phyloP scores from a whole-genome alignment of 2,888 invertebrate genomes.

The Acleris holmiana region DNA sequence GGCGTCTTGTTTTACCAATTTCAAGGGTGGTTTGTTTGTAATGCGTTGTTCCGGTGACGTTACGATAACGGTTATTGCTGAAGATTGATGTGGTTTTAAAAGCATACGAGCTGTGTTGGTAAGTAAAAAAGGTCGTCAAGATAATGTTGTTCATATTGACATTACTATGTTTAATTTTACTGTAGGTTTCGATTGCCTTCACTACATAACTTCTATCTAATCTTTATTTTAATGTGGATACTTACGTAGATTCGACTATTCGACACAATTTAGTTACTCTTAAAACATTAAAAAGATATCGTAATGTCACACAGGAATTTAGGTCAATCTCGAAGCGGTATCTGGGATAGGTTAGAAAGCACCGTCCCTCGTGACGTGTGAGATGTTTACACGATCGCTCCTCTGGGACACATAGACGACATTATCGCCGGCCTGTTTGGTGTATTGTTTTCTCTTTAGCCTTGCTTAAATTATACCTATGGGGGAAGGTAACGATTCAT shows the following conservation, averaged over 20 bases:
- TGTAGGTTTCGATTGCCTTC: no score
- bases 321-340: conserved; percentile 16
- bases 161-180: not conserved
- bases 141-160: conserved; percentile 1
- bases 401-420: not conserved
- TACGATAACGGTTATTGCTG: conserved; percentile 48
- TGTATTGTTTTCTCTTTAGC: conserved; percentile 15
- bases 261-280: no score
- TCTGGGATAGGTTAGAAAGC: conserved; percentile 22
- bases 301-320: not conserved
- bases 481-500: not conserved
- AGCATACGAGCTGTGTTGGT: conserved; percentile 49
- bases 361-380: conserved; percentile 9
- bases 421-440: conserved; percentile 15
- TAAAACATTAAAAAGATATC: not conserved
- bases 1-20: conserved; percentile 13
- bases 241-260: no score
- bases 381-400: not conserved
- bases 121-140: conserved; percentile 12
- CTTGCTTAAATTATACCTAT: conserved; percentile 6
- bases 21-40: conserved; percentile 29
- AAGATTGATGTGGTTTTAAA: conserved; percentile 53
- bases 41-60: conserved; percentile 44
- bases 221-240: no score
- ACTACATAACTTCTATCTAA: no score